Base-by-base conservation (phyloP, 2,797 vertebrate genomes). In the Urosaurus nigricauda region DNA sequence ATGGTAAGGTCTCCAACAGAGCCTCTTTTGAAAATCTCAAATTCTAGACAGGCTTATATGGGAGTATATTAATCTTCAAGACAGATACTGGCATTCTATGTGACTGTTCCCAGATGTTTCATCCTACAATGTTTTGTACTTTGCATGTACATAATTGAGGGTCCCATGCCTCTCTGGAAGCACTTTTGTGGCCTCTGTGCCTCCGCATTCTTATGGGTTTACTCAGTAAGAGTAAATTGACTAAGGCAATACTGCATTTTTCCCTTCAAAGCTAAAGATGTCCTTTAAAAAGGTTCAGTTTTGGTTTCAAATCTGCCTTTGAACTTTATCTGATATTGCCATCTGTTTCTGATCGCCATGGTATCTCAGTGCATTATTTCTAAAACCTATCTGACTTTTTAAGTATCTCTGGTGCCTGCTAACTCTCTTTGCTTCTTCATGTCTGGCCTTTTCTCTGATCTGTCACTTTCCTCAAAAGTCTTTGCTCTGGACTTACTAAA, bases 31-130 rank as follows among this genome's bases (percentile, higher is more conserved):
- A 79, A 43, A 29, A 43, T 24, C 60, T 79, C 37, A 43, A 21
- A 35, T 37, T 9, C 32, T 7, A 70, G 11, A 53, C 24, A 68
- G 29, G 65, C 32, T 16, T 24, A 43, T 21, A 26, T 77, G 29
- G n/a, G 17, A 71, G 13, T 2, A 2, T 29, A 17, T 58, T 63
- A 47, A 29, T 13, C 0, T 0, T 0, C 17, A 2, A 51, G 71
- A 11, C 9, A 87, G 68, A 90, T 82, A 53, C 29, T 35, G 0
- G 3, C 40, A 26, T 2, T 12, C 47, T 32, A 37, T 80, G 60
- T 53, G 77, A 5, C 26, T n/a, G 26, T 91, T 89, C 53, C 14
- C 53, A 40, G 26, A 80, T 32, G 14, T 13, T 84, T 70, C 75
- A 17, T 8, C 12, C 14, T 21, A 29, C 37, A 32, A 71, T 60